A percentile compares a stretch with the other conserved stretches of the same genome.
Conservation (phyloP, 2,113 vertebrate genomes). For the Hippocampus comes region DNA sequence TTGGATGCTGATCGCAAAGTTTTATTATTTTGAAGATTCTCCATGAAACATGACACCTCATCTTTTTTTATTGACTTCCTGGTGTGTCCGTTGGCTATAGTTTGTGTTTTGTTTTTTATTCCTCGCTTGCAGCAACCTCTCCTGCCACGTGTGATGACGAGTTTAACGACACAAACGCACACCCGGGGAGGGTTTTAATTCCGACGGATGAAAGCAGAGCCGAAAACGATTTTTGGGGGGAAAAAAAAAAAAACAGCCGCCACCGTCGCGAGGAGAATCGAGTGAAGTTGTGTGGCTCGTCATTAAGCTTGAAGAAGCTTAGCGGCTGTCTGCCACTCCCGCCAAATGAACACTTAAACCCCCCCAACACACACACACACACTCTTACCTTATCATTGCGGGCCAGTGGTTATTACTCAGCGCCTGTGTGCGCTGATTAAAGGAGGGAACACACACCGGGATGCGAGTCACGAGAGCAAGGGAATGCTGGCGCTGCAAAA, state of each 20-base stretch:
- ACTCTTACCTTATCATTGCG: conserved; percentile 35
- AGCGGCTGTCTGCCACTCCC: conserved; percentile 10
- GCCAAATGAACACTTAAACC: conserved; percentile 10
- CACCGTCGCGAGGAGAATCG: background rate
- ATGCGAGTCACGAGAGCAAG: conserved; percentile 13
- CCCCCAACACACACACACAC: background rate
- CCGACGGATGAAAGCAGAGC: background rate
- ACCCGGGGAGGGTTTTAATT: background rate
- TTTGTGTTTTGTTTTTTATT: background rate
- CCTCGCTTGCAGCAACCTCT: background rate
- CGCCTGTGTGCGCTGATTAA: conserved; percentile 30
- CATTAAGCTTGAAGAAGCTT: conserved; percentile 30
- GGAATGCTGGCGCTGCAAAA: background rate
- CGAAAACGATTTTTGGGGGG: background rate
- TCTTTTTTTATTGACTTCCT: background rate
- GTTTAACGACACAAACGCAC: background rate
- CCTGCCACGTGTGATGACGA: background rate
- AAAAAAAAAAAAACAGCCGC: background rate
- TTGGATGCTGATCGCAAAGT: too few species aligned
- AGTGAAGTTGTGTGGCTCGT: conserved; percentile 11
- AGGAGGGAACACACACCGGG: conserved; percentile 15
- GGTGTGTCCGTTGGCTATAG: background rate
- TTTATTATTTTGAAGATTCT: background rate
- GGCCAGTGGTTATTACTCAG: conserved; percentile 33
- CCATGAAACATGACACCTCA: background rate